Evolutionary conservation across 2,113 vertebrate species (phyloP).

Genomic region (Pterocles burchelli): DNA sequence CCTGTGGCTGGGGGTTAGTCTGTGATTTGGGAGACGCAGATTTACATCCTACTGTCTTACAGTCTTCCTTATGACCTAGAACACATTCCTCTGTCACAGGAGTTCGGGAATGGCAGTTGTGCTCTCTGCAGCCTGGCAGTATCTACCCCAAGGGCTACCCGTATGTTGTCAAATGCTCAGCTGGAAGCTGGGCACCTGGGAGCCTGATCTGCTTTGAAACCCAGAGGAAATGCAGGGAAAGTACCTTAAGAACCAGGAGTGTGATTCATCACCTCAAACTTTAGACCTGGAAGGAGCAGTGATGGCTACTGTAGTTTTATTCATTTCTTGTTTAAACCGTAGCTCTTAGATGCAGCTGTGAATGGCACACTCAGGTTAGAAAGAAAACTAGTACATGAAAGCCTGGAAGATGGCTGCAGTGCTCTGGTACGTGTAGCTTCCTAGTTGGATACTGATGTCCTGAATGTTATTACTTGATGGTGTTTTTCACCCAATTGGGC

Average conservation of each 20-base stretch:
- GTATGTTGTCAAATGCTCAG: not conserved
- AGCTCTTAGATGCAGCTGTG: not conserved
- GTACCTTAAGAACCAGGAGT: not conserved
- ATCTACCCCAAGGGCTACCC: not conserved
- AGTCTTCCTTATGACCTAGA: not conserved
- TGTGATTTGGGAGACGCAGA: not conserved
- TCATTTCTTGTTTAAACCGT: not conserved
- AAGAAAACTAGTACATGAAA: not conserved
- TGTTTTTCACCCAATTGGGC: not conserved
- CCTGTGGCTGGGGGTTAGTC: not conserved
- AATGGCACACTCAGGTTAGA: not conserved
- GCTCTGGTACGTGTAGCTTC: not conserved
- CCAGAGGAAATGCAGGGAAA: not conserved
- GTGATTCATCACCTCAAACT: not conserved
- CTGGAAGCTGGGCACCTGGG: not conserved
- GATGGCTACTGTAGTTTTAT: not conserved
- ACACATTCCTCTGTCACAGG: not conserved
- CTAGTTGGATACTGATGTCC: not conserved
- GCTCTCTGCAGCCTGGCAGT: not conserved
- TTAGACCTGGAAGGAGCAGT: not conserved
- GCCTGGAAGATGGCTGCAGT: not conserved
- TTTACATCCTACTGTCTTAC: not conserved
- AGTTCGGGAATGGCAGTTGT: not conserved
- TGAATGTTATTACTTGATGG: not conserved
- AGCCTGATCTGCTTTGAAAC: not conserved